Evolutionary conservation across 2,113 vertebrate species (phyloP).

Genomic region (Amblyornis subalaris): DNA sequence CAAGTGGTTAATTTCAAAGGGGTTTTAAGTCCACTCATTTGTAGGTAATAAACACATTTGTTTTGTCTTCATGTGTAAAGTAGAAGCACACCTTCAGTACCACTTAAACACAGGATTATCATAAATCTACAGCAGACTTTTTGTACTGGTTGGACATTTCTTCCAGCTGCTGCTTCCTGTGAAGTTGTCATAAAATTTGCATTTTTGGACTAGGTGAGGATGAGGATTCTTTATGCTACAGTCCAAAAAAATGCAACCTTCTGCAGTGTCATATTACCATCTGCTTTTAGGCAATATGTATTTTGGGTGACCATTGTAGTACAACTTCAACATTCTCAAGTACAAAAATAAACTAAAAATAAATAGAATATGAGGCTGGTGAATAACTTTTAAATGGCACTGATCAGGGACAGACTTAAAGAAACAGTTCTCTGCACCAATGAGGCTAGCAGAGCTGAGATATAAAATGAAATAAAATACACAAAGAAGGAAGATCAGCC

Average conservation of each 20-base stretch:
- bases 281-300: background rate
- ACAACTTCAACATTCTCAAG: background rate
- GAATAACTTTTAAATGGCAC: background rate
- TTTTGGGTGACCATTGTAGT: background rate
- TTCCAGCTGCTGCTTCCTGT: background rate
- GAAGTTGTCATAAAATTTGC: background rate
- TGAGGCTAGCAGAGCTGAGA: background rate
- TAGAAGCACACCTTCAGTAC: background rate
- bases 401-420: background rate
- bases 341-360: background rate
- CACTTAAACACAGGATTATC: background rate
- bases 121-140: background rate
- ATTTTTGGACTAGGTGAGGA: fast-evolving
- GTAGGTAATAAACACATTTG: background rate
- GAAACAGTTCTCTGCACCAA: background rate
- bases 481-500: background rate
- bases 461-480: background rate
- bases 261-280: background rate
- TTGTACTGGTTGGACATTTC: background rate
- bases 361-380: background rate
- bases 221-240: background rate
- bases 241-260: background rate
- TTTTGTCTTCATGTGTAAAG: background rate
- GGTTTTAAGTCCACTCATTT: background rate
- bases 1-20: background rate